Evolutionary conservation across 1,140 invertebrate species (phyloP).

Genomic region (Teleopsis dalmanni): DNA sequence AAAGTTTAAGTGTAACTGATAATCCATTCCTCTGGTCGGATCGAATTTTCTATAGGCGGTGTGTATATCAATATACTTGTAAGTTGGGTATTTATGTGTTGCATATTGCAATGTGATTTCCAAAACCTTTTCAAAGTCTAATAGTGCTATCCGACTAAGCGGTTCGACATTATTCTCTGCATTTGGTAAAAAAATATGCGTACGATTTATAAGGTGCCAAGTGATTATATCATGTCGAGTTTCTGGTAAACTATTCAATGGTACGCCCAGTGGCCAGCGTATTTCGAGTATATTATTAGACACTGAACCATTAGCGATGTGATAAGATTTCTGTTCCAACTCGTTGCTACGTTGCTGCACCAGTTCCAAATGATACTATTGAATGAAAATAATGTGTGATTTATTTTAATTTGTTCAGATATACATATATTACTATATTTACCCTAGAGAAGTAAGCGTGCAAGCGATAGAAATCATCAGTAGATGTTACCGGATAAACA

Average conservation of each 20-base stretch:
- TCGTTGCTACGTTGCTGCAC: conserved; percentile 48
- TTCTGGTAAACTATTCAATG: conserved; percentile 55
- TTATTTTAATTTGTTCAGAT: background rate
- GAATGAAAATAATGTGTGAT: background rate
- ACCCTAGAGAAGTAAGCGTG: conserved; percentile 64
- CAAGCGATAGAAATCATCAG: conserved; percentile 59
- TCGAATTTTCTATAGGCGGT: conserved; percentile 84
- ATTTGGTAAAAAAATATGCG: conserved; percentile 68
- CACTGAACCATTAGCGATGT: conserved; percentile 42
- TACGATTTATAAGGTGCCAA: conserved; percentile 77
- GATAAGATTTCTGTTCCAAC: conserved; percentile 43
- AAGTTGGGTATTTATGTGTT: conserved; percentile 49
- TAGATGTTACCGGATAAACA: conserved; percentile 58
- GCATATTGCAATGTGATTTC: conserved; percentile 52
- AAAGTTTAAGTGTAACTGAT: conserved; percentile 69
- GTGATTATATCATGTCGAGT: conserved; percentile 78
- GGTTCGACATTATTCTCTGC: conserved; percentile 56
- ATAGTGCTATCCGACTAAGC: conserved; percentile 53
- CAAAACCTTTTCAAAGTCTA: conserved; percentile 62
- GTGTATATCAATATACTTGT: conserved; percentile 52
- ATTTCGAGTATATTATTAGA: conserved; percentile 48
- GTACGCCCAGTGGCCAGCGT: conserved; percentile 76
- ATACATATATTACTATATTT: conserved; percentile 16
- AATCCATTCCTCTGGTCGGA: conserved; percentile 80
- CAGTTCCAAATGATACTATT: conserved; percentile 43